Conservation (phyloP, 2,797 vertebrate species). For the Premnoplex brunnescens region DNA sequence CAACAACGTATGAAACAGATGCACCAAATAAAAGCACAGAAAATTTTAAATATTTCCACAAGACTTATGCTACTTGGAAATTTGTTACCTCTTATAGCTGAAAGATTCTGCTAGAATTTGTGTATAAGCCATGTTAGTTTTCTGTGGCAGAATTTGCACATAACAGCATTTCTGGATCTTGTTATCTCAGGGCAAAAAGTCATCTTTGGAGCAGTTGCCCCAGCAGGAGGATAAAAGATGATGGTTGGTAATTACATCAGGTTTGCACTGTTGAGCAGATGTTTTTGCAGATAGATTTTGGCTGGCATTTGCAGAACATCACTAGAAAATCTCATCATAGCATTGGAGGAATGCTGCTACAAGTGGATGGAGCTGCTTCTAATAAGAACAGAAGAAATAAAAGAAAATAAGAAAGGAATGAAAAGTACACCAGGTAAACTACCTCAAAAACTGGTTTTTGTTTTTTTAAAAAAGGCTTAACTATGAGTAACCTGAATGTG, state of each 20-base stretch:
- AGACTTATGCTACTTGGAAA: not conserved
- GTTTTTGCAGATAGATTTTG: conserved; percentile 79
- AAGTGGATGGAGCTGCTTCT: conserved; percentile 54
- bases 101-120: conserved; percentile 62
- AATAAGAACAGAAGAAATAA: conserved; percentile 27
- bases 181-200: conserved; percentile 79
- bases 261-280: conserved; percentile 81
- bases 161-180: conserved; percentile 76
- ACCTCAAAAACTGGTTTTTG: not conserved
- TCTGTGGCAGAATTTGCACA: conserved; percentile 64
- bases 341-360: conserved; percentile 48
- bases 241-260: conserved; percentile 81
- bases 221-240: conserved; percentile 82
- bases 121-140: conserved; percentile 60
- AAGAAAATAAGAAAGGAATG: not conserved
- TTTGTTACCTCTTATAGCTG: conserved; percentile 50
- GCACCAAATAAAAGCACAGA: not conserved
- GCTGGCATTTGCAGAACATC: conserved; percentile 77
- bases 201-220: conserved; percentile 79
- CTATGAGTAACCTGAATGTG: not conserved
- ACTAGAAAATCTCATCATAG: conserved; percentile 68
- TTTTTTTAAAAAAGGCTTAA: not conserved
- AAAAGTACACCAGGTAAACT: not conserved
- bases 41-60: conserved; percentile 1
- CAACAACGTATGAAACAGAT: not conserved